Evolutionary conservation across 2,888 invertebrate genomes (phyloP).

Genomic region (Byasa hedistus): DNA sequence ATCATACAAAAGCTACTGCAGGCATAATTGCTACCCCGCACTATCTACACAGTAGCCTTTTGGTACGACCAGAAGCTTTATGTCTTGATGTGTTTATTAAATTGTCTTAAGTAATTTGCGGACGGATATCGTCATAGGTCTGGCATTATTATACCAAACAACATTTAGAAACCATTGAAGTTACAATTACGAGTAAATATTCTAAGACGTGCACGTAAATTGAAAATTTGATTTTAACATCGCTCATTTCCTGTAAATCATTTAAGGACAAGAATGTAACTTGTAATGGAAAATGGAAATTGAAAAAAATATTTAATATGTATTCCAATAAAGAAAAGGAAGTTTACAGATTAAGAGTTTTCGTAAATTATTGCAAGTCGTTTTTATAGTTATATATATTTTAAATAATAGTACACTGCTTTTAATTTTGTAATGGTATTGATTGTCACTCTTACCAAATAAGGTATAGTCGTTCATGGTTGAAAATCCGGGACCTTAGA

Average conservation of each 20-base stretch:
- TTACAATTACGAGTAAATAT: not conserved
- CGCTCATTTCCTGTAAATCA: not conserved
- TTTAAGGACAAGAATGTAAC: not conserved
- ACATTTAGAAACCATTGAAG: conserved; percentile 14
- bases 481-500: not conserved
- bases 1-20: conserved; percentile 25
- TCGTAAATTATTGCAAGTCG: no score
- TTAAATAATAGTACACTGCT: no score
- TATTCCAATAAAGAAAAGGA: no score
- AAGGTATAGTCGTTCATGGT: not conserved
- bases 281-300: no score
- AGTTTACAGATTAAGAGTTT: no score
- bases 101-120: conserved; percentile 72
- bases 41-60: conserved; percentile 13
- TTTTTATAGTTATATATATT: no score
- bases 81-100: conserved; percentile 75
- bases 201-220: not conserved
- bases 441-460: no score
- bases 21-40: conserved; percentile 13
- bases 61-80: conserved; percentile 42
- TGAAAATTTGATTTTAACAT: not conserved
- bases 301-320: no score
- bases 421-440: no score
- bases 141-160: not conserved
- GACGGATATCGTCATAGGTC: conserved; percentile 41